Evolutionary conservation across 1,140 invertebrate genomes (phyloP).

Genomic region (Drosophila sp.): DNA sequence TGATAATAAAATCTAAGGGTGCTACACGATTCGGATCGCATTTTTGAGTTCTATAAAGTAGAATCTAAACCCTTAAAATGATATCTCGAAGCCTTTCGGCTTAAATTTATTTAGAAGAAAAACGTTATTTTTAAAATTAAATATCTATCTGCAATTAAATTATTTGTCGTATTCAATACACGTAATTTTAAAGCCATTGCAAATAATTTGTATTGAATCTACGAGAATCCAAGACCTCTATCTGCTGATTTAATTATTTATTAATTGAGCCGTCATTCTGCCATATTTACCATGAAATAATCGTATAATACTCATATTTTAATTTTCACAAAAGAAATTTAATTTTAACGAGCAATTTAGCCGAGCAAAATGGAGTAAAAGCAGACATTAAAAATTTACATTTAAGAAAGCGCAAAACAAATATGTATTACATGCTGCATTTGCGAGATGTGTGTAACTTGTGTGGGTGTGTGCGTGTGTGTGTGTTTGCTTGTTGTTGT

Average conservation of each 20-base stretch:
- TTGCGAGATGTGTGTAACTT: conserved; percentile 1
- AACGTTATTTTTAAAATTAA: too few species aligned
- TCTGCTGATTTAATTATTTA: background rate
- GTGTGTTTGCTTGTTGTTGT: conserved; percentile 9
- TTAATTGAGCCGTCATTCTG: conserved; percentile 4
- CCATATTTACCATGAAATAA: conserved; percentile 15
- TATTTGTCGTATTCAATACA: too few species aligned
- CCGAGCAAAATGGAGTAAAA: conserved; percentile 13
- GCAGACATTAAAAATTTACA: conserved; percentile 8
- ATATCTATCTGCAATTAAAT: too few species aligned
- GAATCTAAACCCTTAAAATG: too few species aligned
- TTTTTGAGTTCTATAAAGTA: too few species aligned
- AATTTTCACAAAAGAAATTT: conserved; percentile 17
- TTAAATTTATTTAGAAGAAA: too few species aligned
- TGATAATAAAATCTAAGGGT: too few species aligned
- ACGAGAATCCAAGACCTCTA: background rate
- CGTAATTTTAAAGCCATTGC: too few species aligned
- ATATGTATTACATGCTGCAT: conserved; percentile 24
- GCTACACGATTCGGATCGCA: too few species aligned
- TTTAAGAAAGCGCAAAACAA: conserved; percentile 26
- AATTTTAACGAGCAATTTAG: conserved; percentile 31
- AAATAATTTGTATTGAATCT: too few species aligned
- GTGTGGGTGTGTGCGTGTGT: conserved; percentile 8
- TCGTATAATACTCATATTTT: conserved; percentile 6
- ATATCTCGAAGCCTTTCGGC: too few species aligned